Evolutionary conservation across 2,888 invertebrate species (phyloP), one percentile per base, ranked within the genome.

Genomic region (Acleris emargana): DNA sequence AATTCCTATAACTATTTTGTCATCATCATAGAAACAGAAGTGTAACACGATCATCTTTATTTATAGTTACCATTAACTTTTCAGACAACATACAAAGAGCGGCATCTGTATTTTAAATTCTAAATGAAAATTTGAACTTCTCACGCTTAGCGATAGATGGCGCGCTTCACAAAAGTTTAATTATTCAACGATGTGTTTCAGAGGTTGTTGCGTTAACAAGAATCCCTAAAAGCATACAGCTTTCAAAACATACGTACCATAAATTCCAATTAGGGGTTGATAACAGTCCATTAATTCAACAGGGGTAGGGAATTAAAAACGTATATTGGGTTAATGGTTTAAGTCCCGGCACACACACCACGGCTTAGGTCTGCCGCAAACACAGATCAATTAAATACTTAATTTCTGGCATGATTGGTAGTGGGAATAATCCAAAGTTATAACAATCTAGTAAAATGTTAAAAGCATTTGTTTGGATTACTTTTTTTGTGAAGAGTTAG

Each of bases 301-400:
- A 50, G 51, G 66, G 61, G 60, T 25, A 51, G 59, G 43, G 66
- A 66, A 66, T 66, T 66, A 66, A 66, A 66, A 66, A 61, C 66
- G 61, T 61, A 66, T 66, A 51, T 51, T 61, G 51, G 47, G 51
- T 61, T 58, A 66, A 66, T 61, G 60, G 55, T 32, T 42, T 47
- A 57, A 66, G 61, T 61, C 45, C 60, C 51, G 18, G 22, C 60
- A 66, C 61, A 66, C 55, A 57, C 51, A 51, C 32, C 51, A 17
- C 57, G 18, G 61, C 57, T 66, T 61, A 61, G 61, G 66, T 52
- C 45, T 25, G 60, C 49, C 64, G 50, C 55, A 47, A 43, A 66
- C 54, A n/a, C 22, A 25, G n/a, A 28, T 45, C 50, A 57, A 61
- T 66, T 60, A 51, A 60, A 45, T 57, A 60, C 60, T 66, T 17